Percentiles rank a stretch among this genome's conserved stretches.
These are phyloP conservation scores for Athalia circularis DNA, from an alignment of 2,888 invertebrate species.

Conservation along the genomic window DNA sequence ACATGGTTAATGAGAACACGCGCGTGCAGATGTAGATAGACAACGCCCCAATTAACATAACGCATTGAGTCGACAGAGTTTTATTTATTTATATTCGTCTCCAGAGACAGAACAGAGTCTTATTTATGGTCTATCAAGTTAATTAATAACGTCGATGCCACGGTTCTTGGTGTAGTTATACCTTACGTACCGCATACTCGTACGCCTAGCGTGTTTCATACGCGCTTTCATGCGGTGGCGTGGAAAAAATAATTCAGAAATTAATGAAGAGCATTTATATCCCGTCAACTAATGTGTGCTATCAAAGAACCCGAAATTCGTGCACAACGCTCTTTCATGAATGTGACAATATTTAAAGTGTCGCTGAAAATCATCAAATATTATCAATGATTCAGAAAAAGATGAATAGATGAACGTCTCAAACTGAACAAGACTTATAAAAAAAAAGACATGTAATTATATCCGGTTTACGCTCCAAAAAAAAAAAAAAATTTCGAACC, in stretches of 20 bases:
- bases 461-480: no score
- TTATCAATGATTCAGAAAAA: not conserved
- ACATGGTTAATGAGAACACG: slow-evolving; percentile 33
- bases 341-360: not conserved
- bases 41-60: slow-evolving; percentile 75
- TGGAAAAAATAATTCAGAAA: slow-evolving; percentile 63
- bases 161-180: slow-evolving; percentile 37
- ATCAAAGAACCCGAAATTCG: slow-evolving; percentile 24
- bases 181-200: not conserved
- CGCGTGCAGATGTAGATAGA: slow-evolving; percentile 56
- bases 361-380: slow-evolving; percentile 6
- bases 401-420: no score
- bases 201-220: slow-evolving; percentile 40
- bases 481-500: no score
- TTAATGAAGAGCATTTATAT: slow-evolving; percentile 45
- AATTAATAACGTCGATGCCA: slow-evolving; percentile 69
- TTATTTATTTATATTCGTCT: slow-evolving; percentile 74
- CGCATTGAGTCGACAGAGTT: slow-evolving; percentile 64
- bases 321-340: slow-evolving; percentile 33
- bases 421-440: no score
- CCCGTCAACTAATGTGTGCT: slow-evolving; percentile 30
- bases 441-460: no score
- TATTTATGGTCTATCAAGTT: slow-evolving; percentile 72
- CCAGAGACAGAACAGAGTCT: slow-evolving; percentile 61
- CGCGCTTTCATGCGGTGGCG: slow-evolving; percentile 50